Conservation (phyloP, 1,140 invertebrate species). For the Orius laevigatus region DNA sequence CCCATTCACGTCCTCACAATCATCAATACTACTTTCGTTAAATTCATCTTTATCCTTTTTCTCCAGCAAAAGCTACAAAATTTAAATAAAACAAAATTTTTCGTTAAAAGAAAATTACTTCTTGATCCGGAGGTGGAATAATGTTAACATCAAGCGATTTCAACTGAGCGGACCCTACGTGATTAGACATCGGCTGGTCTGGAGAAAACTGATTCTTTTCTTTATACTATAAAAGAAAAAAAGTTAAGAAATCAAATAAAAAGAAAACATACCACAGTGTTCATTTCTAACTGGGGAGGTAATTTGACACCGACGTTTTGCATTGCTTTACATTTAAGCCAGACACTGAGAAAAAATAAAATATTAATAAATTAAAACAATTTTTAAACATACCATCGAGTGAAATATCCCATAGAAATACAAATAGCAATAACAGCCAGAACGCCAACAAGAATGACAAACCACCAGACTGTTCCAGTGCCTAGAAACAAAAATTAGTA, state of each 20-base stretch:
- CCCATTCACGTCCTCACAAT: slow-evolving; percentile 27
- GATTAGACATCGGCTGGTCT: slow-evolving; percentile 7
- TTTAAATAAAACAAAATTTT: not conserved
- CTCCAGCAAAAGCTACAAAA: slow-evolving; percentile 24
- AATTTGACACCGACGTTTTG: slow-evolving; percentile 35
- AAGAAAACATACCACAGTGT: slow-evolving; percentile 23
- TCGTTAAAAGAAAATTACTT: not conserved
- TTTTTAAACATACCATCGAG: slow-evolving; percentile 23
- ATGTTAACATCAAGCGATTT: slow-evolving; percentile 6
- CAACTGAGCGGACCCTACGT: slow-evolving; percentile 4
- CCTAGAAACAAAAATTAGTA: slow-evolving; percentile 2
- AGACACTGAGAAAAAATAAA: slow-evolving; percentile 26
- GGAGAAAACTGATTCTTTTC: slow-evolving; percentile 8
- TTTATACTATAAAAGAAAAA: slow-evolving; percentile 14
- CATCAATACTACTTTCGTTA: slow-evolving; percentile 27
- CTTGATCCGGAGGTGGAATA: slow-evolving; percentile 15
- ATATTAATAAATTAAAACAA: not conserved
- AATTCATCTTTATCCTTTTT: slow-evolving; percentile 25
- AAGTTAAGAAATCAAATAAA: slow-evolving; percentile 3
- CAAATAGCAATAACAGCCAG: slow-evolving; percentile 22
- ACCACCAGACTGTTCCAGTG: not conserved
- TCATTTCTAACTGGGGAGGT: slow-evolving; percentile 34
- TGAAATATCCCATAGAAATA: slow-evolving; percentile 23
- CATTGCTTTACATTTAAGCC: slow-evolving; percentile 33
- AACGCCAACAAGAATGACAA: slow-evolving; percentile 25